Percentiles rank a stretch among this genome's conserved stretches.
These are phyloP conservation scores for Microcebus jonahi DNA, from an alignment of 2,113 vertebrate species.

Conservation along the genomic window DNA sequence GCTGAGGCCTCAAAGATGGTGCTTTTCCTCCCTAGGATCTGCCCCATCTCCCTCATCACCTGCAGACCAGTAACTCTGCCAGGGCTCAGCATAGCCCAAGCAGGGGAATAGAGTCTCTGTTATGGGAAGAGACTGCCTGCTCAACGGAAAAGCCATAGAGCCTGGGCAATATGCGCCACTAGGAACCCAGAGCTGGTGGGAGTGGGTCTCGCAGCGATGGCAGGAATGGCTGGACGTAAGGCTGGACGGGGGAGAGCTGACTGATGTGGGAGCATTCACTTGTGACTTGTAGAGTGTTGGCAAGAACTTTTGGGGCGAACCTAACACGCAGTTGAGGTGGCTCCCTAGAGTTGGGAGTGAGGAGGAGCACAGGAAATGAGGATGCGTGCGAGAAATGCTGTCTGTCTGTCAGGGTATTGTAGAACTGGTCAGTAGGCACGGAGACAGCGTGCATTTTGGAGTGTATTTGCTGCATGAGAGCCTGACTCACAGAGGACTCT, in stretches of 20 bases:
- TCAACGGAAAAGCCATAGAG: neutral
- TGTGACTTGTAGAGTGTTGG: neutral
- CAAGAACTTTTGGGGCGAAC: neutral
- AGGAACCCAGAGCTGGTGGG: neutral
- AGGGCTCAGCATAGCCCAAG: neutral
- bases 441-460: neutral
- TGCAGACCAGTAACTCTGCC: neutral
- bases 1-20: neutral
- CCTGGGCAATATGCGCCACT: too few species aligned
- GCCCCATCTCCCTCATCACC: neutral
- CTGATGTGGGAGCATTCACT: neutral
- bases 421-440: neutral
- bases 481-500: neutral
- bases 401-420: neutral
- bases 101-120: neutral
- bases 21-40: neutral
- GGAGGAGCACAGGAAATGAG: neutral
- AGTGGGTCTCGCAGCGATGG: fast-evolving
- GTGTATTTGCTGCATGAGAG: neutral
- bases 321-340: neutral
- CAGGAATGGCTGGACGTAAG: neutral
- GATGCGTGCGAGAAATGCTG: neutral
- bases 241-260: neutral
- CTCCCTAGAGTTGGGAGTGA: neutral
- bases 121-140: neutral